These are phyloP conservation scores for Agrochola circellaris DNA, from an alignment of 2,888 invertebrate genomes.

Conservation along the genomic window DNA sequence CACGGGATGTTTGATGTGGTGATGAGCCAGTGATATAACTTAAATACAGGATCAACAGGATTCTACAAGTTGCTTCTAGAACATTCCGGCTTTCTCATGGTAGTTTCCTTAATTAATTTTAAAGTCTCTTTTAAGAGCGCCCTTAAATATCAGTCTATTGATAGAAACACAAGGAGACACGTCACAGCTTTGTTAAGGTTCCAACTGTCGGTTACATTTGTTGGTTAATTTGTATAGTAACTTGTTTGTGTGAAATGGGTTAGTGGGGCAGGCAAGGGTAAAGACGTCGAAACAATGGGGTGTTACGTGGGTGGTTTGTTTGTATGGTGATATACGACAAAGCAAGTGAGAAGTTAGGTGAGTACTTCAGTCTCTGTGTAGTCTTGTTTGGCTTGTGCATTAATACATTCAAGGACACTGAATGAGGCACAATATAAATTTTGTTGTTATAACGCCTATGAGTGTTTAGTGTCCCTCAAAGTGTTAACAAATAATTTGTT, in stretches of 20 bases:
- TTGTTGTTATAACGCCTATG: too few relatives aligned
- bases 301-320: constrained; percentile 27
- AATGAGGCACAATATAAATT: too few relatives aligned
- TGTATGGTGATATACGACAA: constrained; percentile 12
- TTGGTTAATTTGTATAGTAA: constrained; percentile 47
- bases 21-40: too few relatives aligned
- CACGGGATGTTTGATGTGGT: too few relatives aligned
- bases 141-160: not conserved
- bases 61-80: not conserved
- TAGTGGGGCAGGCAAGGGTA: constrained; percentile 41
- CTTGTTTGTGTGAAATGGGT: constrained; percentile 51
- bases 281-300: constrained; percentile 22
- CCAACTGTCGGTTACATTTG: constrained; percentile 55
- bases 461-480: too few relatives aligned
- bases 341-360: constrained; percentile 5
- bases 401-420: too few relatives aligned
- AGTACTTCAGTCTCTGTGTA: not conserved
- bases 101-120: not conserved
- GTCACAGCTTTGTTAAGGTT: constrained; percentile 26
- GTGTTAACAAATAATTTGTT: not conserved
- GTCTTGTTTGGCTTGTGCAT: not conserved
- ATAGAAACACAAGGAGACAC: constrained; percentile 7
- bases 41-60: too few relatives aligned
- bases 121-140: not conserved
- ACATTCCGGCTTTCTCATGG: not conserved